These are phyloP conservation scores for Myiotriccus ornatus DNA, from an alignment of 2,797 vertebrate species.

Conservation along the genomic window DNA sequence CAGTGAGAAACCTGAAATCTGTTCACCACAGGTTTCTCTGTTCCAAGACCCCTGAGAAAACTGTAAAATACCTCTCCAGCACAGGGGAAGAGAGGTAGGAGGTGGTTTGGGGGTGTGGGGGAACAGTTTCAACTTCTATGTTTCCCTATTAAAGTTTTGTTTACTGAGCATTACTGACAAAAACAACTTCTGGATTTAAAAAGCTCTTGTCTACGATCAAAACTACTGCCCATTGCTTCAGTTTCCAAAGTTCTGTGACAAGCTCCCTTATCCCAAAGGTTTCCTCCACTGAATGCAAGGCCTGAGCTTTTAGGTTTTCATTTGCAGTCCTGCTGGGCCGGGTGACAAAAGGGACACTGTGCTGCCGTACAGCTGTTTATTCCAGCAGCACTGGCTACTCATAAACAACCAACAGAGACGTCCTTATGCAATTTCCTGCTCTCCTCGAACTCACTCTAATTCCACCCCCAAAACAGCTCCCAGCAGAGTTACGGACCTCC, in stretches of 20 bases:
- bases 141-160: neutral
- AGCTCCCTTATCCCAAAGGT: neutral
- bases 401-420: constrained; percentile 35
- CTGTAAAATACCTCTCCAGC: neutral
- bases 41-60: neutral
- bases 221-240: neutral
- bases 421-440: constrained; percentile 23
- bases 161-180: neutral
- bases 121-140: neutral
- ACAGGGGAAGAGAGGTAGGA: neutral
- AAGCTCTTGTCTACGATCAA: constrained; percentile 7
- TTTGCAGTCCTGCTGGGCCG: neutral
- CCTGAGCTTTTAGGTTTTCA: neutral
- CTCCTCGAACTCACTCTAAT: neutral
- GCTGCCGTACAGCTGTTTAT: constrained; percentile 48
- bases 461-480: neutral
- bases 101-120: neutral
- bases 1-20: neutral
- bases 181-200: neutral
- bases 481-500: neutral
- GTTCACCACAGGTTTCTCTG: neutral
- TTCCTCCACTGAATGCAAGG: constrained; percentile 1
- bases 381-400: constrained; percentile 13
- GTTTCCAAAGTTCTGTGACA: neutral
- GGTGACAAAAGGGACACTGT: constrained; percentile 67